phyloP scores from a whole-genome alignment of 1,140 invertebrate genomes.

The Drosophila micromelanica region DNA sequence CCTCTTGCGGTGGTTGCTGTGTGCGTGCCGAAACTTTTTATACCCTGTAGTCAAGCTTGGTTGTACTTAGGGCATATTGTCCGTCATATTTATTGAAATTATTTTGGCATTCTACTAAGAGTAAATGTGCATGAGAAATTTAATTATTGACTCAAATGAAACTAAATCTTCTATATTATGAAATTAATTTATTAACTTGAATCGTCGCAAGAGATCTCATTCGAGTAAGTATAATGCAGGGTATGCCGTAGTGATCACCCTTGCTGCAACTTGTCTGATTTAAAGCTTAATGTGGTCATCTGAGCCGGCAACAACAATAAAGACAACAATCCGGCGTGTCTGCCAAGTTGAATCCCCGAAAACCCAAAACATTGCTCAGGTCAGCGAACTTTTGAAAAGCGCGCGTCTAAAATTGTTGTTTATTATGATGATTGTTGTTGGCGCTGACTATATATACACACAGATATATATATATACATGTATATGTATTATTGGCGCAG shows the following conservation, averaged over 20 bases:
- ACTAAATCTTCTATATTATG: too few species aligned
- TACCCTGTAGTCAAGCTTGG: slow-evolving; percentile 5
- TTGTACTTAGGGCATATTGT: neutral
- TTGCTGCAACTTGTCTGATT: slow-evolving; percentile 10
- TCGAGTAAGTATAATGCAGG: neutral
- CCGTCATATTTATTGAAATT: too few species aligned
- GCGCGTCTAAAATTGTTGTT: slow-evolving; percentile 49
- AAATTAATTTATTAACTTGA: too few species aligned
- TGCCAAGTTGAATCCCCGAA: slow-evolving; percentile 59
- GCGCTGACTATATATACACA: slow-evolving; percentile 19
- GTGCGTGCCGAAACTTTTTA: slow-evolving; percentile 58
- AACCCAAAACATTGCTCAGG: slow-evolving; percentile 70
- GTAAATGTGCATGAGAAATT: too few species aligned
- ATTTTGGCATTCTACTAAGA: too few species aligned
- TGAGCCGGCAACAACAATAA: slow-evolving; percentile 52
- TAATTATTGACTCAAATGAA: too few species aligned
- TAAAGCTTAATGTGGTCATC: slow-evolving; percentile 67
- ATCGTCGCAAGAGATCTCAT: too few species aligned
- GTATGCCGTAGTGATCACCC: slow-evolving; percentile 4
- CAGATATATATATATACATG: too few species aligned
- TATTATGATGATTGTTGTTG: slow-evolving; percentile 37
- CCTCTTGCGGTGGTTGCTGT: slow-evolving; percentile 30
- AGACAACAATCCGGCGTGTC: slow-evolving; percentile 56
- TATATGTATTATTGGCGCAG: slow-evolving; percentile 57
- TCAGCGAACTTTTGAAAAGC: slow-evolving; percentile 70